Base-by-base conservation (phyloP, 2,888 invertebrate species). In the Tromatobia lineatoria region DNA sequence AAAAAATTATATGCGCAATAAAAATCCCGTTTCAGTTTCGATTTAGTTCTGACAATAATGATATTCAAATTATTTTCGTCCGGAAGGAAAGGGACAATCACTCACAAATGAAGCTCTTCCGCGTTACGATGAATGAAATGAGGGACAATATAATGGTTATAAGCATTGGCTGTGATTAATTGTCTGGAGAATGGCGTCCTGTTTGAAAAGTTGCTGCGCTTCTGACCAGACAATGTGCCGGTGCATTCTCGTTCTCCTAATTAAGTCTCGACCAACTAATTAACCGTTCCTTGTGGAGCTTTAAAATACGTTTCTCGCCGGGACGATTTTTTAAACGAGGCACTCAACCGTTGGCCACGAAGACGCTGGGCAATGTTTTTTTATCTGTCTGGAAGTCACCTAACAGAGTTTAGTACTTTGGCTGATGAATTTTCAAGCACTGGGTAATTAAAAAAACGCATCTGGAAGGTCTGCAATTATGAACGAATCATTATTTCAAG, bases 181-280 rank as follows among this genome's bases (percentile, higher is more conserved):
- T 47, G 42, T 45, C 10, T 3, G 42, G n/a, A 57, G 25, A 29
- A 45, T 23, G 4, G 20, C 18, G 11, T 4, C 6, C 38, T 2
- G 42, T 59, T 18, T 25, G 29, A 42, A 57, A 45, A 71, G 71
- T 42, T 42, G 23, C 20, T 15, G 23, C 54, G 23, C 54, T 50
- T 57, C 71, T 20, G 38, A 54, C 57, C 54, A 42, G 54, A 71
- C 20, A 45, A 73, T 57, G 42, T 57, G 59, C 59, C 42, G 59
- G n/a, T 59, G 45, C 42, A 57, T 73, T 45, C 52, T 8, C 47
- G 50, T 52, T 61, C 34, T 42, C 71, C 38, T 57, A 57, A 71
- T 71, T 57, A 57, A 20, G 42, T 42, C 71, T 71, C 38, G 10
- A 20, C 23, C 23, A 50, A 71, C 54, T 57, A 57, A 59, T 73